A percentile compares a stretch with the other conserved stretches of the same genome.
phyloP scores from a whole-genome alignment of 2,888 invertebrate species.

The Carabus problematicus region DNA sequence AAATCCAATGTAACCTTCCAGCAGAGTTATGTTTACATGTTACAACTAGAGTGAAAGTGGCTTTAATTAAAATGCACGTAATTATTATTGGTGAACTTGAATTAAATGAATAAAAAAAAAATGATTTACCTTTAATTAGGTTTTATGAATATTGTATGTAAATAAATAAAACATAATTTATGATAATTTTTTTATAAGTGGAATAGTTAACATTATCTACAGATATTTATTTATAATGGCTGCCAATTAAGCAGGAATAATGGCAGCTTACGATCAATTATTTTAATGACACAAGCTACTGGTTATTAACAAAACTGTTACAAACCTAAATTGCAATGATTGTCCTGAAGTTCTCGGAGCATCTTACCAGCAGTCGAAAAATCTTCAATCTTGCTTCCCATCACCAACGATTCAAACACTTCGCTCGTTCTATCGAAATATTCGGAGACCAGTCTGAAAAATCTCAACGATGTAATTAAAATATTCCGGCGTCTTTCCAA shows the following conservation, averaged over 20 bases:
- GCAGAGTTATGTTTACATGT: not conserved
- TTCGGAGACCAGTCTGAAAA: slow-evolving; percentile 78
- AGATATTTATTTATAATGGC: too few relatives aligned
- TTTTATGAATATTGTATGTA: not conserved
- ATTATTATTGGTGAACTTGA: too few relatives aligned
- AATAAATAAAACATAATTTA: not conserved
- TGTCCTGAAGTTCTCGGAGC: slow-evolving; percentile 67
- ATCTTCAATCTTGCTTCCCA: slow-evolving; percentile 67
- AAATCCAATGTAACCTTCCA: not conserved
- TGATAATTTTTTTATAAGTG: too few relatives aligned
- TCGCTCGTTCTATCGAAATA: slow-evolving; percentile 72
- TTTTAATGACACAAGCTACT: not conserved
- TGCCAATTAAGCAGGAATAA: not conserved
- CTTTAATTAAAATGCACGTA: too few relatives aligned
- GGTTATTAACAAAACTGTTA: slow-evolving; percentile 9
- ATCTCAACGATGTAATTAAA: slow-evolving; percentile 75
- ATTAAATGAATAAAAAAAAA: not conserved
- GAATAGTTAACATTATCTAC: too few relatives aligned
- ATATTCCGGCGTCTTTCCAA: slow-evolving; percentile 77
- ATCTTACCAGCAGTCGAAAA: slow-evolving; percentile 65
- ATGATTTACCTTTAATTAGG: not conserved
- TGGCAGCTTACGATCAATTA: not conserved
- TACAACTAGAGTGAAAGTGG: not conserved
- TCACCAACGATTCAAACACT: slow-evolving; percentile 71
- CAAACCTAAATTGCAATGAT: slow-evolving; percentile 68